Conservation (phyloP, 2,113 vertebrate species). For the Oncorhynchus gorbuscha region DNA sequence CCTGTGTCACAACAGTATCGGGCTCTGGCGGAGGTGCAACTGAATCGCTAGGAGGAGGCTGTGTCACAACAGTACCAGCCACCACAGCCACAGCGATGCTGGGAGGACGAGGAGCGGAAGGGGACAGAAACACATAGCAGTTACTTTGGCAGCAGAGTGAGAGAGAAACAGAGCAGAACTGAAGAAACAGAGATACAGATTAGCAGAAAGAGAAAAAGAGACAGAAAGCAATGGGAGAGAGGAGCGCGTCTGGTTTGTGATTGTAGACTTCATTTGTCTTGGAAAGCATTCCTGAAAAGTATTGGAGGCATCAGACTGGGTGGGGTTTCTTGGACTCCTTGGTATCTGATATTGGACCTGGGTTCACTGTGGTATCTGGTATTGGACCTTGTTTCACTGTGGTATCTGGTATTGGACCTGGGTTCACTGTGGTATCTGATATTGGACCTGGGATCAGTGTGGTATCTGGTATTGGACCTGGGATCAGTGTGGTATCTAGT, state of each 20-base stretch:
- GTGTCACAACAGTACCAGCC: constrained; percentile 18
- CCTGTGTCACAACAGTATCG: constrained; percentile 78
- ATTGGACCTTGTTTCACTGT: too few species aligned
- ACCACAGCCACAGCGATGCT: constrained; percentile 38
- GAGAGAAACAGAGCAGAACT: constrained; percentile 1
- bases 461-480: too few species aligned
- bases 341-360: too few species aligned
- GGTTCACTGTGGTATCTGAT: too few species aligned
- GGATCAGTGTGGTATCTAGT: too few species aligned
- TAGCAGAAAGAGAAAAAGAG: constrained; percentile 3
- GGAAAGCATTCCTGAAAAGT: constrained; percentile 54
- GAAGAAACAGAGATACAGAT: neutral
- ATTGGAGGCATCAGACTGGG: neutral
- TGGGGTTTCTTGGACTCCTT: too few species aligned
- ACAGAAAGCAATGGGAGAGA: neutral
- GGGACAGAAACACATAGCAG: constrained; percentile 62
- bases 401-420: too few species aligned
- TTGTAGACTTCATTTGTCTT: constrained; percentile 60
- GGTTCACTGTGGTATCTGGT: too few species aligned
- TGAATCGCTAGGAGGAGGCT: constrained; percentile 61
- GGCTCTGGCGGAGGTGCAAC: constrained; percentile 68
- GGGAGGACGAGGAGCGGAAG: constrained; percentile 64
- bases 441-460: too few species aligned
- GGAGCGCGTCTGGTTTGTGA: neutral
- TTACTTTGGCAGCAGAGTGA: constrained; percentile 59